Percentiles rank a stretch among this genome's conserved stretches.
Conservation (phyloP, 2,113 vertebrate genomes). For the Vireo altiloquus region DNA sequence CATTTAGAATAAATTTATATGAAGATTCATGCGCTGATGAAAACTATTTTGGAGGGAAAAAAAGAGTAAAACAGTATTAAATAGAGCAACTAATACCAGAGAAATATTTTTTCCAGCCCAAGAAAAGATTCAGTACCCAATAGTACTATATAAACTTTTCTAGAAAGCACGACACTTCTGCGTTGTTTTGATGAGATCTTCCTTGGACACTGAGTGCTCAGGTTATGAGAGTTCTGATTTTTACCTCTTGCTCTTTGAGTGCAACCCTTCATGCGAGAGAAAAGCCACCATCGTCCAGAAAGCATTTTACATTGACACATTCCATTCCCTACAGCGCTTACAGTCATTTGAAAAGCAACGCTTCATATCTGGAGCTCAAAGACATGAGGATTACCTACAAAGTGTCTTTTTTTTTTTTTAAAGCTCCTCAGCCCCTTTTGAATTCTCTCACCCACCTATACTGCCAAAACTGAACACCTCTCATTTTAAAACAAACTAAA, state of each 20-base stretch:
- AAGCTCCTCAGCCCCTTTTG: not conserved
- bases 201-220: not conserved
- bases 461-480: not conserved
- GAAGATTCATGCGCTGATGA: not conserved
- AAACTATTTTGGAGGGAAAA: not conserved
- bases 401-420: not conserved
- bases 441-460: not conserved
- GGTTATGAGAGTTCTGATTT: not conserved
- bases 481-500: not conserved
- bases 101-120: not conserved
- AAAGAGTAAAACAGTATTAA: not conserved
- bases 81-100: not conserved
- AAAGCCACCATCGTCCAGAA: not conserved
- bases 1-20: not conserved
- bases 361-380: not conserved
- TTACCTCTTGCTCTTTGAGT: not conserved
- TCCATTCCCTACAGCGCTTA: not conserved
- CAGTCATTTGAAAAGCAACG: not conserved
- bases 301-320: not conserved
- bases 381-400: not conserved
- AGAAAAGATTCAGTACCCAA: not conserved
- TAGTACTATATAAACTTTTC: not conserved
- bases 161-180: not conserved
- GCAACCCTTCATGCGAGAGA: not conserved
- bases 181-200: not conserved